These are phyloP conservation scores for Sebastes trivittatus DNA, from an alignment of 2,797 vertebrate species.

Conservation along the genomic window DNA sequence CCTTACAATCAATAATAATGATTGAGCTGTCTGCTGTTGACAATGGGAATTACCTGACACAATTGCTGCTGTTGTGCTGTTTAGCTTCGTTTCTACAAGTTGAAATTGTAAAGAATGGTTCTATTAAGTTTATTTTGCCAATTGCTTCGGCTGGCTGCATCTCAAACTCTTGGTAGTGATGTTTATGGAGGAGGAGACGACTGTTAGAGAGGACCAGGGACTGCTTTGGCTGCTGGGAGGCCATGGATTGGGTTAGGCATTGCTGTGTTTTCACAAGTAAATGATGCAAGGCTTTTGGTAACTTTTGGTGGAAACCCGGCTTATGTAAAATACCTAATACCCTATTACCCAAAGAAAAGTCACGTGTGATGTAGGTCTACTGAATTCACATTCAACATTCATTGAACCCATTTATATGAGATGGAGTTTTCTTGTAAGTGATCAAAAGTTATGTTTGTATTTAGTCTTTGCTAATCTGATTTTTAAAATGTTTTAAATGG, in stretches of 20 bases:
- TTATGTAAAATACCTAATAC: neutral
- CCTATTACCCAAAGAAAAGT: neutral
- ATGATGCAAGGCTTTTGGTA: conserved; percentile 13
- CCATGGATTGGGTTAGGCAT: neutral
- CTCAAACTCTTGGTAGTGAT: neutral
- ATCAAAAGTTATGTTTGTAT: neutral
- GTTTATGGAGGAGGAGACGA: neutral
- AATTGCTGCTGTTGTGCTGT: conserved; percentile 32
- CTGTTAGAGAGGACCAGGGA: neutral
- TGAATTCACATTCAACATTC: neutral
- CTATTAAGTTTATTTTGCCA: conserved; percentile 18
- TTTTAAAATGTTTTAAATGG: neutral
- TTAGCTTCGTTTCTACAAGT: conserved; percentile 36
- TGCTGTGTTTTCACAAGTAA: conserved; percentile 13
- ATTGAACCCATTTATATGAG: neutral
- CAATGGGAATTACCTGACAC: conserved; percentile 52
- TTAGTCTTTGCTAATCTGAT: neutral
- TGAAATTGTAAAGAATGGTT: conserved; percentile 26
- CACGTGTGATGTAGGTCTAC: neutral
- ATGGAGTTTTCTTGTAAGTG: neutral
- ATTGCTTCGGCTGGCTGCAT: conserved; percentile 1
- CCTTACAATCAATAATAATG: conserved; percentile 60
- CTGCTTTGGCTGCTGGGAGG: neutral
- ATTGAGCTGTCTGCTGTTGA: conserved; percentile 57
- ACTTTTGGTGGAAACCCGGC: no score